Evolutionary conservation across 2,888 invertebrate genomes (phyloP), one percentile per base, ranked within the genome.

Genomic region (Ochlodes sylvanus): DNA sequence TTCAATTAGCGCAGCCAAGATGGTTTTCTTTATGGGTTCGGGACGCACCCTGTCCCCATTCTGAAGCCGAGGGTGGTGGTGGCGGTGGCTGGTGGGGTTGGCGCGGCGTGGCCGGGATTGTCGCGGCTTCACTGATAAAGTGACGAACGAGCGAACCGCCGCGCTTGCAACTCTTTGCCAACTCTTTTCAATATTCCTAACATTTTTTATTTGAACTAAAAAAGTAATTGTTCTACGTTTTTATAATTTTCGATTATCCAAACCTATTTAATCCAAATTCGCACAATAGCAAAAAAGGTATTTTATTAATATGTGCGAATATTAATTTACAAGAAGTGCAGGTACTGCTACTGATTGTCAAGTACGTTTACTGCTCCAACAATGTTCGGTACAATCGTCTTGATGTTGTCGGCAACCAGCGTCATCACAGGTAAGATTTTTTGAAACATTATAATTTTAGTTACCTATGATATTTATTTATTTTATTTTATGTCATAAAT

Each of bases 31-130:
- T 91, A 92, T 90, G 82, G 77, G 83, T 74, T 70, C 75, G 85
- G 86, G 90, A 87, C 92, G 88, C 92, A 86, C 92, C 92, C 89
- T 91, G 89, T 84, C 88, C 92, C 87, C 87, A 86, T 88, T 90
- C 77, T 79, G 79, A n/a, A n/a, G n/a, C n/a, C 75, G 76, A 80
- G 86, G 88, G 87, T 87, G 87, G 89, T 87, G 89, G 86, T 63
- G 57, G 62, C 75, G 70, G 3, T 38, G 38, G 65, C 44, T 61
- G 55, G 60, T 19, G 38, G 60, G 27, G 27, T 27, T 60, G 55
- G 32, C 54, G 66, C 54, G 66, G 42, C n/a, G 57, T 47, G 21
- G 19, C n/a, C 34, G 32, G 55, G 63, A 68, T 61, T 42, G 38
- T 52, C 78, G 79, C 81, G 76, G 74, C 78, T 75, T 79, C 83